Evolutionary conservation across 1,140 invertebrate species (phyloP), one percentile per base, ranked within the genome.

Genomic region (Bombyx mandarina): DNA sequence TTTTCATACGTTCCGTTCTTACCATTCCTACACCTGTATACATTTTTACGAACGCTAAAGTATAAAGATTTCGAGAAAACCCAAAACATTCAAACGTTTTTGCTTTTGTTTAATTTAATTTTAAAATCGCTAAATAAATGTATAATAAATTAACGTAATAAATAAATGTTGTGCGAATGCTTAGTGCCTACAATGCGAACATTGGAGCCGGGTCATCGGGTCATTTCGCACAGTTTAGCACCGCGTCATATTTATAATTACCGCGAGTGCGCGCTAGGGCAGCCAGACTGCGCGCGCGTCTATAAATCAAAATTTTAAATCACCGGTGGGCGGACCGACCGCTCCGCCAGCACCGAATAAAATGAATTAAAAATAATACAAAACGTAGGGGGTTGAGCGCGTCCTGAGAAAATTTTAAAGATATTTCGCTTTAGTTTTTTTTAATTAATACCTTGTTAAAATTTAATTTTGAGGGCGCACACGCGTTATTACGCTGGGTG

Each of bases 281-380:
- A 56, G 67, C 62, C 68, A 71, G 65, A 71, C 71, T 67, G 70
- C 67, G 71, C 71, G 54, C 72, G 57, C 71, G 71, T 70, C 79
- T 72, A 86, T 86, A 86, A 86, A 86, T 84, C 82, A 86, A 86
- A 86, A 82, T 84, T 86, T 86, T 86, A 86, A 86, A 86, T 86
- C 82, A 86, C 80, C 77, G 80, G 73, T 86, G 81, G 82, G 82
- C 82, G 82, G 67, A 57, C 66, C 79, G 56, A 48, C 66, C 73
- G 74, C 73, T 79, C 75, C 66, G 57, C 70, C 77, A 74, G 72
- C 77, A 75, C 80, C 80, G 77, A 84, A 84, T 84, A 84, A 86
- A 84, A 84, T 82, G 80, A 84, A 86, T 82, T 83, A 79, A 86
- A 86, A 86, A 84, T 81, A 84, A 84, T 82, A 82, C 73, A 78